Evolutionary conservation across 92 coral and sea anemone genomes (phyloP).

Genomic region (Ricordea florida): DNA sequence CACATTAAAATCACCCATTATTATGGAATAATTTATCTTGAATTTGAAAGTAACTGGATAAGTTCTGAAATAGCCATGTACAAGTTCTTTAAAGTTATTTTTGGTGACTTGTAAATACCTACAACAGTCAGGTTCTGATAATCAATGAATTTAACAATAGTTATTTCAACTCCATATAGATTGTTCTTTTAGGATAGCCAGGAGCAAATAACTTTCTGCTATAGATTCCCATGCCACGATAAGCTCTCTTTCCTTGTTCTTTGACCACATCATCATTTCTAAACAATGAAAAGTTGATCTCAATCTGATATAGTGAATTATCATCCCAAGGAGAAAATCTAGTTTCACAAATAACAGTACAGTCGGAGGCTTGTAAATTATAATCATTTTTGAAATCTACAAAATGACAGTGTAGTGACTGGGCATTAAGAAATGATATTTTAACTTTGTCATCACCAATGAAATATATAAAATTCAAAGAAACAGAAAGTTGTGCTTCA

Average conservation of each 20-base stretch:
- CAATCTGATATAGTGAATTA: slow-evolving; percentile 8
- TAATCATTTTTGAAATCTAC: slow-evolving; percentile 21
- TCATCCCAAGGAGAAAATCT: slow-evolving; percentile 16
- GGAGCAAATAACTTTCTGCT: neutral
- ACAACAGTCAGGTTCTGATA: neutral
- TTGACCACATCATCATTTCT: slow-evolving; percentile 29
- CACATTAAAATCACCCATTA: neutral
- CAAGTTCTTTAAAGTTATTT: too few species aligned
- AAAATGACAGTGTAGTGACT: slow-evolving; percentile 28
- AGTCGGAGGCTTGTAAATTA: neutral
- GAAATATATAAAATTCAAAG: too few species aligned
- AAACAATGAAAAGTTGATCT: neutral
- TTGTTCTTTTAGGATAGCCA: slow-evolving; percentile 40
- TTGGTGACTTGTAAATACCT: neutral
- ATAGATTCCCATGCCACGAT: slow-evolving; percentile 31
- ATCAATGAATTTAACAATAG: neutral
- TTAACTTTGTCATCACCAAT: too few species aligned
- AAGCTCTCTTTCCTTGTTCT: neutral
- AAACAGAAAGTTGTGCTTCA: too few species aligned
- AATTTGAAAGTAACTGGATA: neutral
- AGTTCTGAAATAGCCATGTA: neutral
- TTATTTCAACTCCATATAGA: slow-evolving; percentile 11
- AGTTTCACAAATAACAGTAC: slow-evolving; percentile 9
- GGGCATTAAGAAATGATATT: slow-evolving; percentile 34
- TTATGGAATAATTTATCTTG: neutral